Base-by-base conservation (phyloP, 1,140 invertebrate species). In the Octopus bimaculoides region DNA sequence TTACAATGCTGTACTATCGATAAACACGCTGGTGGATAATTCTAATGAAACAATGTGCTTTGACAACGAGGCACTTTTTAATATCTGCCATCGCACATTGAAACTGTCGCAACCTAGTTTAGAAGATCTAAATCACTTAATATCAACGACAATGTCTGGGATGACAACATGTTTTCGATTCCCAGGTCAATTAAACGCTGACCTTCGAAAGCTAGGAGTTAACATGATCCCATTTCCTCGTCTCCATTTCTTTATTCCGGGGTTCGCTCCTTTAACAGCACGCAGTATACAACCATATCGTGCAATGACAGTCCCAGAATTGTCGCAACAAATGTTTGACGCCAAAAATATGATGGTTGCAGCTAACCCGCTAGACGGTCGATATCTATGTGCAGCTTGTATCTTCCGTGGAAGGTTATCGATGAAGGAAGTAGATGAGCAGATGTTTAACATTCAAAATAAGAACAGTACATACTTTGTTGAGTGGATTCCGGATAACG, bases 401-500 rank as follows among this genome's bases (percentile, higher is more conserved):
- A 95, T 98, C 86, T 98, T 98, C 93, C 93, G 96, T 79, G 97
- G 92, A 55, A 92, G 95, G 75, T 97, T 98, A 96, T 97, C 96
- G 54, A 98, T 98, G 96, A 97, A 97, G 91, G 26, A 41, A 41
- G 26, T 41, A 41, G 26, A 41, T 41, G 26, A 41, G 26, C 26
- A 41, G 26, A 41, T 89, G 88, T 82, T 89, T 78, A 87, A 89
- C 77, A 85, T 89, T 74, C 87, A 89, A 83, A 89, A 89, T 82
- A 89, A 89, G 83, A 89, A 89, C 85, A 87, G 85, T 89, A 94
- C 93, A 84, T 97, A 96, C 91, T 97, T 97, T 87, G 96, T 97
- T 56, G 95, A 97, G 91, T 97, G 96, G 96, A 97, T 97, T 86
- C 96, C 95, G 8, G 96, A 96, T 91, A 97, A 97, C 86, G 93